Percentiles rank a stretch among this genome's conserved stretches.
phyloP scores from a whole-genome alignment of 1,140 invertebrate species.

The Dendrolimus punctatus region DNA sequence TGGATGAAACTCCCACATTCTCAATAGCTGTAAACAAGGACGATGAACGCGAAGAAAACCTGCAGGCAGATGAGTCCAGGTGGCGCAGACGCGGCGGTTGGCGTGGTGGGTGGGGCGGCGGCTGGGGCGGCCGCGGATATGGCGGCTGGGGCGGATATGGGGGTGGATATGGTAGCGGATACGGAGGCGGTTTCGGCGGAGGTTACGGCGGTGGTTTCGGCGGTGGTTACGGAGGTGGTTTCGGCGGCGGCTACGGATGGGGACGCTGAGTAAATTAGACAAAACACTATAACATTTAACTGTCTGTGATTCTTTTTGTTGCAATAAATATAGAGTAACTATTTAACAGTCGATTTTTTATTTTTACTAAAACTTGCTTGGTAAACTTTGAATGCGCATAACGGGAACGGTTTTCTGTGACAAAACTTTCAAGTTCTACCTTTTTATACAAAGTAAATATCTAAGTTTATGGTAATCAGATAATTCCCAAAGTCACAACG shows the following conservation, averaged over 20 bases:
- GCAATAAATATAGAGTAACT: no score
- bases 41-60: constrained; percentile 4
- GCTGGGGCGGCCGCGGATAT: neutral
- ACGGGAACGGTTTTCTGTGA: no score
- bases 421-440: no score
- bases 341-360: no score
- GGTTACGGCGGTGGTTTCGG: constrained; percentile 2
- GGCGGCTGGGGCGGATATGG: constrained; percentile 7
- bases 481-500: no score
- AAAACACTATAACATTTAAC: neutral
- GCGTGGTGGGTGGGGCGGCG: neutral
- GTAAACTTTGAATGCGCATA: no score
- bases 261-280: constrained; percentile 5
- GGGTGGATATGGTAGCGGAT: constrained; percentile 5
- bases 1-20: neutral
- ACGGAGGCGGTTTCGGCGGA: constrained; percentile 5
- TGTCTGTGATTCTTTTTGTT: constrained; percentile 13
- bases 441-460: no score
- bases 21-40: neutral
- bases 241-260: constrained; percentile 16
- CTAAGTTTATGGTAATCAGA: no score
- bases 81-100: constrained; percentile 8
- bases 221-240: constrained; percentile 4
- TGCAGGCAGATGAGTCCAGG: constrained; percentile 12
- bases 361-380: no score